phyloP scores from a whole-genome alignment of 1,140 invertebrate genomes.

The Chrysoperla carnea region DNA sequence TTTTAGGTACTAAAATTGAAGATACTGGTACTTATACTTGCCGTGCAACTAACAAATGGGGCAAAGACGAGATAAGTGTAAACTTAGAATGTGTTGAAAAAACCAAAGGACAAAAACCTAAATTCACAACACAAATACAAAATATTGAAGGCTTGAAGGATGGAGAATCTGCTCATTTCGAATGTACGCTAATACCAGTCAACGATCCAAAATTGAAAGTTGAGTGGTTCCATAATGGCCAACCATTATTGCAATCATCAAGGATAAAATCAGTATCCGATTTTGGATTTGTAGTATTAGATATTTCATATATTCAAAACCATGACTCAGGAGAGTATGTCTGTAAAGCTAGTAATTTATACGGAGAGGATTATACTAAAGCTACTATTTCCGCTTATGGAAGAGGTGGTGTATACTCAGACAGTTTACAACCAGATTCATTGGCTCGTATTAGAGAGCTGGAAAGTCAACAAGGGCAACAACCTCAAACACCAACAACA shows the following conservation, averaged over 20 bases:
- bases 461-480: constrained; percentile 49
- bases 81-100: constrained; percentile 70
- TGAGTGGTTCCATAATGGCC: constrained; percentile 90
- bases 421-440: constrained; percentile 88
- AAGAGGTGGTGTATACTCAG: constrained; percentile 76
- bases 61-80: constrained; percentile 69
- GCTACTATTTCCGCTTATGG: constrained; percentile 68
- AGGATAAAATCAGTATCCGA: constrained; percentile 89
- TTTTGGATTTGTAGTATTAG: constrained; percentile 90
- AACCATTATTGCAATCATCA: constrained; percentile 70
- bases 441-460: constrained; percentile 77
- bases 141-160: constrained; percentile 74
- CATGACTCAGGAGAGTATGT: constrained; percentile 89
- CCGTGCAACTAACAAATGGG: constrained; percentile 75
- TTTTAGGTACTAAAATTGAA: constrained; percentile 73
- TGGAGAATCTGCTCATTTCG: constrained; percentile 82
- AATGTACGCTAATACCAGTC: constrained; percentile 81
- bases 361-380: constrained; percentile 74
- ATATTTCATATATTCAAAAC: constrained; percentile 84
- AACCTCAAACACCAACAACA: constrained; percentile 38
- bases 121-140: constrained; percentile 75
- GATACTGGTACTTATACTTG: constrained; percentile 80
- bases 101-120: constrained; percentile 66
- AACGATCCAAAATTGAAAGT: constrained; percentile 86
- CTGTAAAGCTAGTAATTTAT: constrained; percentile 77